phyloP scores from a whole-genome alignment of 2,888 invertebrate genomes.

The Mesoligia furuncula region DNA sequence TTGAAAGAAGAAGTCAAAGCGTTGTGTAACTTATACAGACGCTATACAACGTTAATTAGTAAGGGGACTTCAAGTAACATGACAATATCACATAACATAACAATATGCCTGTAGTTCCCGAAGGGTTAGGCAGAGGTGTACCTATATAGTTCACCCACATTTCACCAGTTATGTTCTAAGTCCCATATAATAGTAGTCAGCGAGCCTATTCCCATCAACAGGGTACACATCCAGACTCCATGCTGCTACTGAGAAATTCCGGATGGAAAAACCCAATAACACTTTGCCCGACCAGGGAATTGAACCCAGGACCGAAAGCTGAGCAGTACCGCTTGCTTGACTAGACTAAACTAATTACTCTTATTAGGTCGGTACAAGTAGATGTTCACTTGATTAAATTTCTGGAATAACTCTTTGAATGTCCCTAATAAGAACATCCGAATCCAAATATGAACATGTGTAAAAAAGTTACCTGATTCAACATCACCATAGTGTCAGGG shows the following conservation, averaged over 20 bases:
- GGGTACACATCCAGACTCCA: not conserved
- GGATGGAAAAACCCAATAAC: not conserved
- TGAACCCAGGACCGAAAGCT: not conserved
- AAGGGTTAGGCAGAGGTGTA: too few species aligned
- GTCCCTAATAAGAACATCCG: not conserved
- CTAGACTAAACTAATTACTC: not conserved
- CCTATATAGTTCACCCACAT: not conserved
- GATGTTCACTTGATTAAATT: not conserved
- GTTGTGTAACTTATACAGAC: too few species aligned
- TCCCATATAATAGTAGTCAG: too few species aligned
- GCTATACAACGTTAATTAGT: too few species aligned
- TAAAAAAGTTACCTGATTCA: constrained; percentile 81
- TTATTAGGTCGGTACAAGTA: not conserved
- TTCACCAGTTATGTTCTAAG: not conserved
- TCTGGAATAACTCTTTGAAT: too few species aligned
- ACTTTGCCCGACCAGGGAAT: not conserved
- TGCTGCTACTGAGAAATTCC: not conserved
- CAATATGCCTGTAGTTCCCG: not conserved
- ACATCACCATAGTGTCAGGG: constrained; percentile 77
- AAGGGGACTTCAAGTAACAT: not conserved
- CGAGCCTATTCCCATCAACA: not conserved
- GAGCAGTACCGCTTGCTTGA: not conserved
- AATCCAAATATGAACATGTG: not conserved
- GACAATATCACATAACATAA: not conserved
- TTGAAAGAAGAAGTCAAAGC: too few species aligned